These are phyloP conservation scores for Phyto melanocephala DNA, from an alignment of 2,888 invertebrate species.

Conservation along the genomic window DNA sequence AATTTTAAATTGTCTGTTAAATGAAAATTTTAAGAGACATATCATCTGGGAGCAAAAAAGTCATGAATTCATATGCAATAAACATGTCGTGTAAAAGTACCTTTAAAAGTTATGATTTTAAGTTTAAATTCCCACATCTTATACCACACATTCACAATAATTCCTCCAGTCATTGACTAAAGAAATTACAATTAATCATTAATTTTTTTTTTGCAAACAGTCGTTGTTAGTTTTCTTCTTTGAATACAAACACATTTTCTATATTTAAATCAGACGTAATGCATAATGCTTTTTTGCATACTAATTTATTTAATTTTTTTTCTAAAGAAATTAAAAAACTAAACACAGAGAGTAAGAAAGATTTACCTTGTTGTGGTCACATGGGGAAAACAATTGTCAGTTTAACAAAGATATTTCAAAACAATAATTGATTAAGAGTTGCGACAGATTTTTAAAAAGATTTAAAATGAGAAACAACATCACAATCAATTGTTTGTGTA, in stretches of 20 bases:
- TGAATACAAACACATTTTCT: too few species aligned
- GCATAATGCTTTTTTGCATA: conserved; percentile 5
- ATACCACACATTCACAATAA: not conserved
- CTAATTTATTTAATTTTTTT: not conserved
- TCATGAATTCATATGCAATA: too few species aligned
- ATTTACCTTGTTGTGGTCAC: not conserved
- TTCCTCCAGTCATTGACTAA: not conserved
- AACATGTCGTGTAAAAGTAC: too few species aligned
- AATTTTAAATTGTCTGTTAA: too few species aligned
- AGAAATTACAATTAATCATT: not conserved
- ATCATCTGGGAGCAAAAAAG: too few species aligned
- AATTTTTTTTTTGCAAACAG: not conserved
- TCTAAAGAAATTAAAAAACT: not conserved
- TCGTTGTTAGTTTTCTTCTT: not conserved
- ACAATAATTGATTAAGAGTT: too few species aligned
- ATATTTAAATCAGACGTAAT: not conserved
- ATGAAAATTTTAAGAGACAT: too few species aligned
- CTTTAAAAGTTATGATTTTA: too few species aligned
- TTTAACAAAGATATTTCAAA: not conserved
- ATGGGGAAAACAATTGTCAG: not conserved
- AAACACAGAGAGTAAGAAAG: not conserved
- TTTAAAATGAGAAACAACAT: not conserved
- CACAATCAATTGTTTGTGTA: not conserved
- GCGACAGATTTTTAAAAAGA: conserved; percentile 1
- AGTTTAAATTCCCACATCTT: not conserved